These are phyloP conservation scores for Cinclus cinclus DNA, from an alignment of 2,113 vertebrate genomes.

Conservation along the genomic window DNA sequence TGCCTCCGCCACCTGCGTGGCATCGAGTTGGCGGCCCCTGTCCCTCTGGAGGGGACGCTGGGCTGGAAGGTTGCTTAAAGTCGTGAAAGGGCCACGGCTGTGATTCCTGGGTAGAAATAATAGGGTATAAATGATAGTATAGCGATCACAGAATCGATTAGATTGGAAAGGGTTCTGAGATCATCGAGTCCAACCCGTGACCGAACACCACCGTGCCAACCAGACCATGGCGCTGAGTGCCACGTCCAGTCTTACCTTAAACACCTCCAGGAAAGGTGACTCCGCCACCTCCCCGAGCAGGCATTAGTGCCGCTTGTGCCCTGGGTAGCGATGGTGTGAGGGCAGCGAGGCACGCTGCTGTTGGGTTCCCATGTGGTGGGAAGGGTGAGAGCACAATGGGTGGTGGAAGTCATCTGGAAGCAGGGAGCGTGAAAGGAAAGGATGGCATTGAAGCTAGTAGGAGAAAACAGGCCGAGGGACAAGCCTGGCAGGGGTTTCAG, in stretches of 20 bases:
- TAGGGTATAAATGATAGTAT: neutral
- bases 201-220: no score
- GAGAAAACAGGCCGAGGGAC: neutral
- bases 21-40: accelerated
- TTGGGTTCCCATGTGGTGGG: neutral
- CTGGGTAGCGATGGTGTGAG: neutral
- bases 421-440: neutral
- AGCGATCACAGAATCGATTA: neutral
- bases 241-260: neutral
- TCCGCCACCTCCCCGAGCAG: neutral
- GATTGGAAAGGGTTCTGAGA: neutral
- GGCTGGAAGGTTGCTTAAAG: neutral
- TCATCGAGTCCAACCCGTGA: neutral
- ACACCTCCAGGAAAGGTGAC: no score
- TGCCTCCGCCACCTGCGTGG: neutral
- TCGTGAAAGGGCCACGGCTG: neutral
- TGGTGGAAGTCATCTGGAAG: neutral
- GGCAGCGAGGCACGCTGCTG: neutral
- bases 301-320: neutral
- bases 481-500: neutral
- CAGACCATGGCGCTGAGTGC: neutral
- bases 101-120: neutral
- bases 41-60: neutral
- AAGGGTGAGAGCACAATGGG: neutral
- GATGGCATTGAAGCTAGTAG: neutral